Percentiles rank a stretch among this genome's conserved stretches.
phyloP scores from a whole-genome alignment of 1,140 invertebrate species.

The Amphibalanus amphitrite region DNA sequence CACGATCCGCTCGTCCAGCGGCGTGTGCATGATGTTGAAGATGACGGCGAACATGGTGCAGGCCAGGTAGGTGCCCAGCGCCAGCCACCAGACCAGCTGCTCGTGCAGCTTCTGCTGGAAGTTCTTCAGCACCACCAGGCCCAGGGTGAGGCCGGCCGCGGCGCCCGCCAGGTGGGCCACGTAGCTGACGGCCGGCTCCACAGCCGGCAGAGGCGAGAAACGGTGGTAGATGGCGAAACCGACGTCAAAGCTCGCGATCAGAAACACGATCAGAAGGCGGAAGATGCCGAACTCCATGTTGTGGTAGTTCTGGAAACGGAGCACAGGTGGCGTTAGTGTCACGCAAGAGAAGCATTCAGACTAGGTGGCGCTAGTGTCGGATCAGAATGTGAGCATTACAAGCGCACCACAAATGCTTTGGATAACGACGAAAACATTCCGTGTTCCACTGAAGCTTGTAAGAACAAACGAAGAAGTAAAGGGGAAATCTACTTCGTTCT shows the following conservation, averaged over 20 bases:
- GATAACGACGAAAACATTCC: too few species aligned
- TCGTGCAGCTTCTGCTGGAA: slow-evolving; percentile 89
- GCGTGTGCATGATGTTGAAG: slow-evolving; percentile 66
- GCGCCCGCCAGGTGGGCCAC: slow-evolving; percentile 86
- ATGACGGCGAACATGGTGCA: slow-evolving; percentile 82
- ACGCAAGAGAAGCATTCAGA: too few species aligned
- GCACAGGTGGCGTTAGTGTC: neutral
- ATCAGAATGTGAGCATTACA: too few species aligned
- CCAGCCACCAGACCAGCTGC: slow-evolving; percentile 88
- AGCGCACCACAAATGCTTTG: too few species aligned
- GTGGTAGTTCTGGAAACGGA: slow-evolving; percentile 57
- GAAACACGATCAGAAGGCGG: slow-evolving; percentile 69
- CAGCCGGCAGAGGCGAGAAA: slow-evolving; percentile 42
- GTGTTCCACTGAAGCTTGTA: neutral
- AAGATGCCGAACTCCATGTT: slow-evolving; percentile 90
- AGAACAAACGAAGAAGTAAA: neutral
- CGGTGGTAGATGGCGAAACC: slow-evolving; percentile 86
- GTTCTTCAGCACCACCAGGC: slow-evolving; percentile 86
- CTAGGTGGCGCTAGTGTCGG: too few species aligned
- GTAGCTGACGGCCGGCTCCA: slow-evolving; percentile 68
- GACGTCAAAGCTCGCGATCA: slow-evolving; percentile 59
- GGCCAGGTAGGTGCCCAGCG: slow-evolving; percentile 73
- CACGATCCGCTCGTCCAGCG: neutral
- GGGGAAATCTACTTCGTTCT: too few species aligned
- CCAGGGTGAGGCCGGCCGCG: slow-evolving; percentile 69